phyloP scores from a whole-genome alignment of 1,140 invertebrate genomes.

The Macrobrachium rosenbergii region DNA sequence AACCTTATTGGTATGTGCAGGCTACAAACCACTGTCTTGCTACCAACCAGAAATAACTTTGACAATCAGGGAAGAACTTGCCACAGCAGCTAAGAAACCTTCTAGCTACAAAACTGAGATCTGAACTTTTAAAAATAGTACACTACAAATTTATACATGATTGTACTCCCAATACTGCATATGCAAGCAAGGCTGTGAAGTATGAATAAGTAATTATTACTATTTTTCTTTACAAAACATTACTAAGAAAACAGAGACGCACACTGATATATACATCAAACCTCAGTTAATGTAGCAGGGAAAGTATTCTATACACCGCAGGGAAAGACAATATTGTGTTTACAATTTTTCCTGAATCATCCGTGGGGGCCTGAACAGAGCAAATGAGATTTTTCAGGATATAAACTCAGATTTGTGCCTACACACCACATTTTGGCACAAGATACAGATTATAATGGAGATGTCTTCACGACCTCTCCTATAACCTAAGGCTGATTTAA shows the following conservation, averaged over 20 bases:
- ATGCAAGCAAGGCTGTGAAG: too few species aligned
- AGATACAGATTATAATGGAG: conserved; percentile 40
- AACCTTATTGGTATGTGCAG: conserved; percentile 51
- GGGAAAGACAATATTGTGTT: conserved; percentile 52
- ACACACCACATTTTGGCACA: conserved; percentile 63
- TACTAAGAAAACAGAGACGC: conserved; percentile 28
- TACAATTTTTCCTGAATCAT: conserved; percentile 58
- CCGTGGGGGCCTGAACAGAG: conserved; percentile 54
- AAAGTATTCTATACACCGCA: conserved; percentile 24
- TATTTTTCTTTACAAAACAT: conserved; percentile 28
- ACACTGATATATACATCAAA: conserved; percentile 1
- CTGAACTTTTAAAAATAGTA: too few species aligned
- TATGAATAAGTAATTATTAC: background rate
- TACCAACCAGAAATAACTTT: conserved; percentile 48
- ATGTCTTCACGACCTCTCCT: background rate
- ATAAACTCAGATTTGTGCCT: conserved; percentile 48
- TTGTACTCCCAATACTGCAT: too few species aligned
- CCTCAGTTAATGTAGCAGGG: conserved; percentile 29
- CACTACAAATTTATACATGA: too few species aligned
- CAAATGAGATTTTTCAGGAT: conserved; percentile 33
- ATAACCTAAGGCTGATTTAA: conserved; percentile 55
- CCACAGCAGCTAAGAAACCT: conserved; percentile 18
- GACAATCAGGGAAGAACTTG: conserved; percentile 57
- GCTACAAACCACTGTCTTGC: conserved; percentile 36
- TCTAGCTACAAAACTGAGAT: background rate